phyloP scores from a whole-genome alignment of 2,113 vertebrate species.

The Paramisgurnus dabryanus region DNA sequence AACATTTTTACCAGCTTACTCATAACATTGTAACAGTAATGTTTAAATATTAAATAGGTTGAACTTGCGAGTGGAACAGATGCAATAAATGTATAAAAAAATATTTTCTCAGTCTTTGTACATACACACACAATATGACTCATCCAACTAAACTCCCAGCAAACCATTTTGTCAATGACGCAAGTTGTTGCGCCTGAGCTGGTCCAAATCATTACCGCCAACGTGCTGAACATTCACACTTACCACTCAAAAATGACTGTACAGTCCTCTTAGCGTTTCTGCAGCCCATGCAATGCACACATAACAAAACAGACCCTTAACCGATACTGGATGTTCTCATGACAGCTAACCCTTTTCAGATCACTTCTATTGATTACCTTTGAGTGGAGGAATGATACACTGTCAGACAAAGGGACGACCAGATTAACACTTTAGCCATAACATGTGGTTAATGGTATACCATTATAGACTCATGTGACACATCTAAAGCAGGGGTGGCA shows the following conservation, averaged over 20 bases:
- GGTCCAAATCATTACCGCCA: constrained; percentile 41
- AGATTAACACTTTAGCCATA: constrained; percentile 11
- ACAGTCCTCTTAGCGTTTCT: background rate
- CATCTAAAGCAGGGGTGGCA: background rate
- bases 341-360: constrained; percentile 2
- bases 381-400: constrained; percentile 24
- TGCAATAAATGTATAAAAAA: too few relatives aligned
- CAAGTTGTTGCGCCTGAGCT: constrained; percentile 59
- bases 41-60: too few relatives aligned
- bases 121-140: constrained; percentile 29
- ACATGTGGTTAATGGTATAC: constrained; percentile 9
- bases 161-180: constrained; percentile 58
- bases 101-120: background rate
- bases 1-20: too few relatives aligned
- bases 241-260: background rate
- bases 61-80: background rate
- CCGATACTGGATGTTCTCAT: background rate
- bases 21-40: too few relatives aligned
- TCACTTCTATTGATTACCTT: constrained; percentile 18
- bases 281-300: constrained; percentile 2
- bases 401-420: background rate
- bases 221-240: constrained; percentile 40
- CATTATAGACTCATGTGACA: background rate
- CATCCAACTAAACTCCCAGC: constrained; percentile 51
- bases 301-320: too few relatives aligned